Percentiles rank a stretch among this genome's conserved stretches.
Conservation (phyloP, 2,888 invertebrate species). For the Sarcophaga subvicina region DNA sequence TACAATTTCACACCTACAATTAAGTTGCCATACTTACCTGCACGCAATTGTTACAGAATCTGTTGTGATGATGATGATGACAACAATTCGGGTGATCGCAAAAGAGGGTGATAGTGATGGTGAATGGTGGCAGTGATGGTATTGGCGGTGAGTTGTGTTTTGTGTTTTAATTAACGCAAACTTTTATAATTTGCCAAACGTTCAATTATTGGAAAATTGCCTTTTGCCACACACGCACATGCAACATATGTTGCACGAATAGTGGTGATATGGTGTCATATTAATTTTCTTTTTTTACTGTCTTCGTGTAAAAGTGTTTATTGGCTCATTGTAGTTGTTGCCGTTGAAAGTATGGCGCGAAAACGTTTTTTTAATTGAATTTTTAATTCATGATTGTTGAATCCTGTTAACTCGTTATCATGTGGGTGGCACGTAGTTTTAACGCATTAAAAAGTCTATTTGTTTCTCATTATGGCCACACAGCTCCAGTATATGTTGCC, state of each 20-base stretch:
- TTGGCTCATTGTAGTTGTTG: conserved; percentile 4
- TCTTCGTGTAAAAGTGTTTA: conserved; percentile 18
- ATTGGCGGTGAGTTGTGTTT: conserved; percentile 6
- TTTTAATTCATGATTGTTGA: conserved; percentile 48
- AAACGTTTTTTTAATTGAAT: conserved; percentile 51
- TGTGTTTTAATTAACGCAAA: conserved; percentile 63
- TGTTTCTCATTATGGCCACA: conserved; percentile 40
- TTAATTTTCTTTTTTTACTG: conserved; percentile 16
- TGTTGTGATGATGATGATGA: not conserved
- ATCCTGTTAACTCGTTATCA: not conserved
- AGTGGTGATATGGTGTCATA: conserved; percentile 4
- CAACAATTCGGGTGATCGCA: no score
- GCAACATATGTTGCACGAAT: conserved; percentile 41
- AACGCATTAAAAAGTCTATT: conserved; percentile 35
- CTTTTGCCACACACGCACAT: conserved; percentile 27
- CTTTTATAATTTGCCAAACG: conserved; percentile 57
- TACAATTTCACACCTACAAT: conserved; percentile 6
- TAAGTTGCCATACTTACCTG: not conserved
- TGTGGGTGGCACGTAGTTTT: conserved; percentile 2
- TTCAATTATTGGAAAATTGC: conserved; percentile 67
- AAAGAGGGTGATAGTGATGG: no score
- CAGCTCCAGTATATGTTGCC: not conserved
- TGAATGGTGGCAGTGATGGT: not conserved
- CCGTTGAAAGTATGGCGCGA: not conserved
- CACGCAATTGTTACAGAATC: not conserved